A percentile compares a stretch with the other conserved stretches of the same genome.
Evolutionary conservation across 2,113 vertebrate genomes (phyloP).

Genomic region (Zosterops japonicus): DNA sequence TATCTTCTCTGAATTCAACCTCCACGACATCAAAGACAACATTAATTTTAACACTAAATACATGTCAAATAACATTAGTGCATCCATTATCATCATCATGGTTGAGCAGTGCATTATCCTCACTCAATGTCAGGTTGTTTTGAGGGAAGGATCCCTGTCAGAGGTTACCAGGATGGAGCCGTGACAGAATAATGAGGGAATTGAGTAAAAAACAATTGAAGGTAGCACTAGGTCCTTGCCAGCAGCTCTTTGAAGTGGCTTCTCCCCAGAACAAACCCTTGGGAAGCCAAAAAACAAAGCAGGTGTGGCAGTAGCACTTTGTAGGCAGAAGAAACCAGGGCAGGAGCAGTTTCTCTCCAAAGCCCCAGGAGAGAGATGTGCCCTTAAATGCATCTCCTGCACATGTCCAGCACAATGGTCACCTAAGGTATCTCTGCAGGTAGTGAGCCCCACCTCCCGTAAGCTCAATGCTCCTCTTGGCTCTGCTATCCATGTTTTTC

Average conservation of each 20-base stretch:
- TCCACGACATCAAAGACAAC: not conserved
- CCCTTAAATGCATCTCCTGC: not conserved
- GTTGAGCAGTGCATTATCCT: not conserved
- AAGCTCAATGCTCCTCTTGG: not conserved
- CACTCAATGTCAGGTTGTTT: not conserved
- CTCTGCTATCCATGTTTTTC: rapidly evolving
- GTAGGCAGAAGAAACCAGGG: not conserved
- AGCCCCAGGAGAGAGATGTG: not conserved
- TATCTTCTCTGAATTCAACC: constrained; percentile 1
- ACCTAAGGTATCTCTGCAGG: rapidly evolving
- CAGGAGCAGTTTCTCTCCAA: not conserved
- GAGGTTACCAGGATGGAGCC: not conserved
- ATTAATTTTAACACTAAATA: constrained; percentile 38
- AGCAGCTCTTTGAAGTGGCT: not conserved
- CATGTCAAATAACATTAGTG: not conserved
- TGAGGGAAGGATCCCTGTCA: not conserved
- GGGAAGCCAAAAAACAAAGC: not conserved
- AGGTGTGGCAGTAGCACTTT: not conserved
- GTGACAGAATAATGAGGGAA: not conserved
- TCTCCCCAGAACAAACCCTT: not conserved
- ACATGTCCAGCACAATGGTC: rapidly evolving
- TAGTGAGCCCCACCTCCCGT: not conserved
- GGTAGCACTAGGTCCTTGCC: not conserved
- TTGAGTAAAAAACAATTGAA: not conserved
- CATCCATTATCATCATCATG: constrained; percentile 5